Evolutionary conservation across 2,113 vertebrate genomes (phyloP).

Genomic region (Upupa epops): DNA sequence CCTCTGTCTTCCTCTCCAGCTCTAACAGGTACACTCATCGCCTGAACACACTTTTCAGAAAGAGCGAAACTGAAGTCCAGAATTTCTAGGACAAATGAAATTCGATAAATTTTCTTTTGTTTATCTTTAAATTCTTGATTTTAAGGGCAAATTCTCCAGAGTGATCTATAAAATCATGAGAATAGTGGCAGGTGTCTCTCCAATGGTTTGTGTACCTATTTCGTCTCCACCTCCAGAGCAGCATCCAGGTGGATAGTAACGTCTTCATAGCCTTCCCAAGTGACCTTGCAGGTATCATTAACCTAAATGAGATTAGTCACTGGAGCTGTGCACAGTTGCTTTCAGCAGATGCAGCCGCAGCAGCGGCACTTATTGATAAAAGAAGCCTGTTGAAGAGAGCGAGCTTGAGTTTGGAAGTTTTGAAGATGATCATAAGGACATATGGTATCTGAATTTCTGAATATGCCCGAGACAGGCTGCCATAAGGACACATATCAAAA

Average conservation of each 20-base stretch:
- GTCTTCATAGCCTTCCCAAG: background rate
- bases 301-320: conserved; percentile 28
- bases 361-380: conserved; percentile 31
- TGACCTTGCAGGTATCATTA: conserved; percentile 42
- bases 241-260: conserved; percentile 1
- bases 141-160: background rate
- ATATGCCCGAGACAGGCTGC: conserved; percentile 27
- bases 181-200: background rate
- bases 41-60: background rate
- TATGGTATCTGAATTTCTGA: conserved; percentile 50
- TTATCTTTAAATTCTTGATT: background rate
- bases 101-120: background rate
- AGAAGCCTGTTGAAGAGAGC: conserved; percentile 4
- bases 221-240: background rate
- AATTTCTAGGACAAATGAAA: background rate
- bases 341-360: conserved; percentile 41
- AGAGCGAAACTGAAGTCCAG: background rate
- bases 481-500: conserved; percentile 43
- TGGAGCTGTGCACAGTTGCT: conserved; percentile 6
- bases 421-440: conserved; percentile 57
- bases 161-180: background rate
- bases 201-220: background rate
- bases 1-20: background rate
- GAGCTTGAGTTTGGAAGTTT: background rate
- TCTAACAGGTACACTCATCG: background rate